Conservation (phyloP, 2,888 invertebrate genomes). For the Euzophera pinguis region DNA sequence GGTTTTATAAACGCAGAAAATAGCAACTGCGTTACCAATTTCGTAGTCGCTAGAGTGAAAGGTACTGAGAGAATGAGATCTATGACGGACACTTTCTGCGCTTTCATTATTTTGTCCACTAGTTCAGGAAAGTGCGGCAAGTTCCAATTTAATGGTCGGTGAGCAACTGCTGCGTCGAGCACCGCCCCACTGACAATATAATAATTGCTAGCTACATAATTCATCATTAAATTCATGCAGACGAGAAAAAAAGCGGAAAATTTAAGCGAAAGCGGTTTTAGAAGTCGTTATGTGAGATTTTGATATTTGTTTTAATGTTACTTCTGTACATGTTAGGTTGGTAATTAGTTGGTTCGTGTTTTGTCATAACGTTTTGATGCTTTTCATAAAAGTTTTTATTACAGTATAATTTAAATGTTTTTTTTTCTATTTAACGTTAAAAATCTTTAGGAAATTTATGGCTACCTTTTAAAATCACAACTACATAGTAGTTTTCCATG, state of each 20-base stretch:
- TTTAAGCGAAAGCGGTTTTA: conserved; percentile 1
- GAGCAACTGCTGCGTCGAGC: conserved; percentile 63
- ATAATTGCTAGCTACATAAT: conserved; percentile 54
- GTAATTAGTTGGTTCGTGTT: too few species aligned
- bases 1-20: too few species aligned
- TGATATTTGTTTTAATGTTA: neutral
- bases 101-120: conserved; percentile 27
- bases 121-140: conserved; percentile 64
- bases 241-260: conserved; percentile 16
- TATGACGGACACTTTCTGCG: neutral
- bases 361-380: too few species aligned
- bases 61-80: neutral
- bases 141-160: conserved; percentile 78
- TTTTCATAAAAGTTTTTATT: too few species aligned
- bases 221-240: conserved; percentile 32
- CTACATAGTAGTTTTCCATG: too few species aligned
- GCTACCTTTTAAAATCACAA: too few species aligned
- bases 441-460: too few species aligned
- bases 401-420: too few species aligned
- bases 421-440: too few species aligned
- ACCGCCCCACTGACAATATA: conserved; percentile 46
- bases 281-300: conserved; percentile 3
- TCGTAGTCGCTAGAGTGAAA: too few species aligned
- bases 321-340: too few species aligned
- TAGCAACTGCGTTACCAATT: too few species aligned